phyloP scores from a whole-genome alignment of 2,797 vertebrate genomes.

The Myotis vivesi region DNA sequence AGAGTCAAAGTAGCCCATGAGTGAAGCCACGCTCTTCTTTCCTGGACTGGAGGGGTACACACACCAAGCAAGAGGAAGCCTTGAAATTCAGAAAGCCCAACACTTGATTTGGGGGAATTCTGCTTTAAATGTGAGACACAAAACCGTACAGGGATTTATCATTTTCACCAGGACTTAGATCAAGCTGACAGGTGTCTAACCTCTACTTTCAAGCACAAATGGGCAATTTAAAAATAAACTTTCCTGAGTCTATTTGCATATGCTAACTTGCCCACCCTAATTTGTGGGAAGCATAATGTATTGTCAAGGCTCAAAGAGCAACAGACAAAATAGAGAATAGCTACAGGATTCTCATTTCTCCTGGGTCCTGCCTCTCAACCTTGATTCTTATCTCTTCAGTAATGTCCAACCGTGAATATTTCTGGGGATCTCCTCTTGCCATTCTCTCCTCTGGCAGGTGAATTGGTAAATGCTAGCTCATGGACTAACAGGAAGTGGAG shows the following conservation, averaged over 20 bases:
- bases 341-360: background rate
- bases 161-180: background rate
- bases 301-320: background rate
- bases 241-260: background rate
- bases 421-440: background rate
- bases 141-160: background rate
- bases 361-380: background rate
- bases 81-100: background rate
- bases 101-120: background rate
- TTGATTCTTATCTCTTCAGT: background rate
- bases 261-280: background rate
- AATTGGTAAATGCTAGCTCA: background rate
- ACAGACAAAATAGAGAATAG: background rate
- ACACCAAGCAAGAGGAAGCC: background rate
- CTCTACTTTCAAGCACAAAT: slow-evolving; percentile 27
- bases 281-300: background rate
- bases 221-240: background rate
- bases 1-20: background rate
- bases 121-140: background rate
- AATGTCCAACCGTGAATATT: background rate
- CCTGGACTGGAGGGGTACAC: background rate
- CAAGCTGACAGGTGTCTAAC: background rate
- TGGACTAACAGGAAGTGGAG: background rate
- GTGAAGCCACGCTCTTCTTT: background rate
- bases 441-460: background rate